Evolutionary conservation across 2,888 invertebrate species (phyloP), one percentile per base, ranked within the genome.

Genomic region (Andrena fulva): DNA sequence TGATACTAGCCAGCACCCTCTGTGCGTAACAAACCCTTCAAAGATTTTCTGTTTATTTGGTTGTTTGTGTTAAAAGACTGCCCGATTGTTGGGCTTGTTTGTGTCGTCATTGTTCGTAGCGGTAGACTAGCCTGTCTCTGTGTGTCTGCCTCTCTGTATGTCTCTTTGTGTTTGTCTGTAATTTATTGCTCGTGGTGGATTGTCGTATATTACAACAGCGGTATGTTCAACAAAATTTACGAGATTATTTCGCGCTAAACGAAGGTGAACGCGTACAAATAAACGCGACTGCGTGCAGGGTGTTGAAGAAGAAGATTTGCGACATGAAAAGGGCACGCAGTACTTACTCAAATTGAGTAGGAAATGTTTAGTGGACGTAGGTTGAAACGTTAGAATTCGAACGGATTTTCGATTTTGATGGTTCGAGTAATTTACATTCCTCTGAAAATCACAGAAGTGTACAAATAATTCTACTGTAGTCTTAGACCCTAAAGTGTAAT

Each of bases 81-180:
- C 77, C 87, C 88, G 85, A 87, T 86, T 82, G 84, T 91, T 89
- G 82, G 88, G 85, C 85, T 89, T 90, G 87, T 87, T 87, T 87
- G 88, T 90, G 89, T 90, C 91, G 85, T 91, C 89, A 86, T 90
- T 91, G 90, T 92, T 86, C 85, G 89, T 91, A 92, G 91, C 87
- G 84, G 89, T 92, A 92, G 90, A 90, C 89, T 89, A 89, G 89
- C 86, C 87, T 91, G 84, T 89, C 81, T 90, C 79, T 88, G 79
- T 90, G 83, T 89, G 85, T 88, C 85, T 89, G 89, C 87, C 85
- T 88, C 85, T 88, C 85, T 85, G 85, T 89, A 77, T 87, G 85
- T 73, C 79, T 73, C 79, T 85, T 81, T 89, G 79, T 84, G 80
- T 73, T 84, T 84, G 83, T 84, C 81, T 82, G 67, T 76, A 73